These are phyloP conservation scores for Tachina lurida DNA, from an alignment of 2,888 invertebrate genomes.

Conservation along the genomic window DNA sequence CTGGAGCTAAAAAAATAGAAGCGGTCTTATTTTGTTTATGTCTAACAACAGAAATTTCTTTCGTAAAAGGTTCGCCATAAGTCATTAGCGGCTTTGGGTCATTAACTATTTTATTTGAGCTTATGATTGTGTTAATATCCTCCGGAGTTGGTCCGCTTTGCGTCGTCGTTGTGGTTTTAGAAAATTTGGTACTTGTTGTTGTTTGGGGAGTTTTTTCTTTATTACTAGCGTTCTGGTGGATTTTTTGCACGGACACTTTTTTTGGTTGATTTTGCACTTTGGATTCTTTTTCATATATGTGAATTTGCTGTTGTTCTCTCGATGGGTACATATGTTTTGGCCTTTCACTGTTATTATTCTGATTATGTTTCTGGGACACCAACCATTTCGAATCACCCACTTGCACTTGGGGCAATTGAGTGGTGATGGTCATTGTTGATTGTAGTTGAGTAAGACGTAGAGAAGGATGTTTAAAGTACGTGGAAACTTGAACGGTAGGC, in stretches of 20 bases:
- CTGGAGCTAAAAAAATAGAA: constrained; percentile 27
- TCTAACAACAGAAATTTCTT: neutral
- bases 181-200: neutral
- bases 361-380: neutral
- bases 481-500: too few relatives aligned
- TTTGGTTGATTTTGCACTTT: neutral
- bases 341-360: neutral
- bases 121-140: constrained; percentile 6
- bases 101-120: neutral
- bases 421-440: neutral
- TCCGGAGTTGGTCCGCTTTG: neutral
- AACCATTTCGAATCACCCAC: neutral
- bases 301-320: neutral
- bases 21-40: neutral
- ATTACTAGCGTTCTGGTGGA: neutral
- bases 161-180: neutral
- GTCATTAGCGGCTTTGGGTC: neutral
- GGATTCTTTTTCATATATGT: neutral
- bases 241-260: neutral
- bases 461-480: neutral
- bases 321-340: neutral
- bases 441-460: neutral
- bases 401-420: neutral
- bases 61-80: constrained; percentile 31
- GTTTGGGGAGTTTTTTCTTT: neutral